Evolutionary conservation across 2,888 invertebrate species (phyloP), one percentile per base, ranked within the genome.

Genomic region (Cantharis flavilabris): DNA sequence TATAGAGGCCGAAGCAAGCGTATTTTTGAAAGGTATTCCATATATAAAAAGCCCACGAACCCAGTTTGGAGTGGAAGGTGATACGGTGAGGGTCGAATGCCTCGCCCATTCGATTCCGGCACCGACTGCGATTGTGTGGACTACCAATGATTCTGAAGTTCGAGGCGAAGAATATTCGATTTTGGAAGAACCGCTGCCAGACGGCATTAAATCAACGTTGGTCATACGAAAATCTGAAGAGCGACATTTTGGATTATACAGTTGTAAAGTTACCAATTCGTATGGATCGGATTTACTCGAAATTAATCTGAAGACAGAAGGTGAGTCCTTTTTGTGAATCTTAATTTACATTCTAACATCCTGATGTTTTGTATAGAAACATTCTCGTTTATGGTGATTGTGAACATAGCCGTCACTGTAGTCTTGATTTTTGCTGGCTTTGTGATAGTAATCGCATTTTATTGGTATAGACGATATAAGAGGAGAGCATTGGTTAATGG

Each of bases 181-280:
- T 83, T 89, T 94, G 69, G 95, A 95, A 86, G 95, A 95, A 81
- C 90, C 93, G 0, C 90, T 94, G 76, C 91, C 93, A 0, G 95
- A 95, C 80, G 96, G 96, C 0, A 92, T 97, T 20, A 94, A 95
- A 85, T 97, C 96, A 28, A 95, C 96, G 9, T 90, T 98, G 64
- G 94, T 97, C 81, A 96, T 98, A 80, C 91, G 95, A 75, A 95
- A 96, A 86, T 96, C 97, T 71, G 93, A 94, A 84, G 93, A 94
- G 16, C 92, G 92, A 80, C 97, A 98, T 87, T 98, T 96, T 85
- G 98, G 98, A 30, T 91, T 93, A 80, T 98, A 98, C 90, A 98
- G 97, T 89, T 98, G 98, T 88, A 96, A 97, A 73, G 97, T 97
- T 4, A 92, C 94, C 70, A 98, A 98, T 87, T 94, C 94, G 76